Evolutionary conservation across 2,797 vertebrate genomes (phyloP), one percentile per base, ranked within the genome.

Genomic region (Phoeniculus purpureus): DNA sequence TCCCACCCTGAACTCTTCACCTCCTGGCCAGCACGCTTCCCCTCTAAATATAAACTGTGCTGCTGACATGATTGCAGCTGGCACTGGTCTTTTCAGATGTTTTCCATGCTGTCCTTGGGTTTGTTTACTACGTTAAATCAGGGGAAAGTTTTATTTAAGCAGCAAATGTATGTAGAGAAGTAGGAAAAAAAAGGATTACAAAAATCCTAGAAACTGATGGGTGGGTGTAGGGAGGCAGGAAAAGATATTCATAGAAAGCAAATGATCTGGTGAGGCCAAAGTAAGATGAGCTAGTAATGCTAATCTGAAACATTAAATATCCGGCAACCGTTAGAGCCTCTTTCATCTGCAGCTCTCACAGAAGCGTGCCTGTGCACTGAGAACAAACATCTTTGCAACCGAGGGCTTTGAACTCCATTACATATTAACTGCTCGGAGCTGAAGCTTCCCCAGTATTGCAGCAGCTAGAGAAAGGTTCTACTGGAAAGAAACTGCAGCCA

Each of bases 11-110:
- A 95, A 95, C 95, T 95, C 94, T 96, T 95, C 94, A 95, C 94
- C 94, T 91, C 85, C 59, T 82, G 65, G 85, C 72, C 83, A 90
- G 93, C 94, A 96, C 22, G 81, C 93, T 92, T 95, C 31, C 40
- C 82, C 74, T 93, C 94, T 95, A 96, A 95, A 96, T 95, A 95
- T 93, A 95, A 95, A 95, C 90, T 85, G 78, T 51, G 15, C 88
- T 94, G 85, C 94, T 95, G 93, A 88, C 65, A 80, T 80, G 95
- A 85, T 34, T 91, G 78, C 94, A 95, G 94, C 93, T 95, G 94
- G 81, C 90, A 93, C 87, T 80, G 92, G 93, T 92, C 85, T 96
- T 85, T 93, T 94, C 91, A 94, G 68, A 95, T 95, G 93, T 87
- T 94, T 95, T 94, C 94, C 91, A 81, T 84, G 95, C 86, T 95